phyloP scores from a whole-genome alignment of 2,888 invertebrate genomes.

The Brachypalpus laphriformis region DNA sequence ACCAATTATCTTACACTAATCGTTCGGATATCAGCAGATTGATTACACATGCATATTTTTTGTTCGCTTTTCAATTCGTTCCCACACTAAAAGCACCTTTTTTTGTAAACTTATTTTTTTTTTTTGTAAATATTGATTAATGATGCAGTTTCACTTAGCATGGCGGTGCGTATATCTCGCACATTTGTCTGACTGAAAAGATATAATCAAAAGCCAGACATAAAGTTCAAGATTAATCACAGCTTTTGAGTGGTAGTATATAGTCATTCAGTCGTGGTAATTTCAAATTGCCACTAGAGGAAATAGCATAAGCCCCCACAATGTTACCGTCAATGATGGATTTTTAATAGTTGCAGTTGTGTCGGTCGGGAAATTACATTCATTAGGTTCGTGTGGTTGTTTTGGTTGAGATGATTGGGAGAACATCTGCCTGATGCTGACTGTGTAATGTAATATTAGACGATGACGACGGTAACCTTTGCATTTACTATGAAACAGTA shows the following conservation, averaged over 20 bases:
- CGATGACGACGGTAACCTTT: slow-evolving; percentile 28
- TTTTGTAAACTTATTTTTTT: neutral
- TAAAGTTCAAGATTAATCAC: slow-evolving; percentile 69
- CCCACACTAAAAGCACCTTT: slow-evolving; percentile 17
- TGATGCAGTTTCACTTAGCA: slow-evolving; percentile 49
- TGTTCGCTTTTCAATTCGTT: slow-evolving; percentile 46
- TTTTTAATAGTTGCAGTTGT: slow-evolving; percentile 66
- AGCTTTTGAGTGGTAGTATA: slow-evolving; percentile 20
- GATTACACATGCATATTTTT: slow-evolving; percentile 28
- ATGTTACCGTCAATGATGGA: slow-evolving; percentile 45
- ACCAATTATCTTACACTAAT: slow-evolving; percentile 48
- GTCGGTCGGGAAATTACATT: slow-evolving; percentile 50
- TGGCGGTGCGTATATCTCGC: slow-evolving; percentile 9
- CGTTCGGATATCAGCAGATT: slow-evolving; percentile 25
- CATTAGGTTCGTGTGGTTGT: slow-evolving; percentile 25
- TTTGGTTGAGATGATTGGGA: slow-evolving; percentile 17
- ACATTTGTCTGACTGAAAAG: slow-evolving; percentile 39
- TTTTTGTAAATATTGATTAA: slow-evolving; percentile 53
- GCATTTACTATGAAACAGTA: neutral
- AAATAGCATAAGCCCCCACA: slow-evolving; percentile 59
- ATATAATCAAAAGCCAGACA: slow-evolving; percentile 47
- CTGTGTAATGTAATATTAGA: slow-evolving; percentile 58
- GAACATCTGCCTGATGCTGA: slow-evolving; percentile 57
- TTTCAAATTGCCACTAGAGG: slow-evolving; percentile 22
- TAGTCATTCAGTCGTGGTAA: slow-evolving; percentile 16